phyloP scores from a whole-genome alignment of 2,113 vertebrate species.

The Pionites leucogaster region DNA sequence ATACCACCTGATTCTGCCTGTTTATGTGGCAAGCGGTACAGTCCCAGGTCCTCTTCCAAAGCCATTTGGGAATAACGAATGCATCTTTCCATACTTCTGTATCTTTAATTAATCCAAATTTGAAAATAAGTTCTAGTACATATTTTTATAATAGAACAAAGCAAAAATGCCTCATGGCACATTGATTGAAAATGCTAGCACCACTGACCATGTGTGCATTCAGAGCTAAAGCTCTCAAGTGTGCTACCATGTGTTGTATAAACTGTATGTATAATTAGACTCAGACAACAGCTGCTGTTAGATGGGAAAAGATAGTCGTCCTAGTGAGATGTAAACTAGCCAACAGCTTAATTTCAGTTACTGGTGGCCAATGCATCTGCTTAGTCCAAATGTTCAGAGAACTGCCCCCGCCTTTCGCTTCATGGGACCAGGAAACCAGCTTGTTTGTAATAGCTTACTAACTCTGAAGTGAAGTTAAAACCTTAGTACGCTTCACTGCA shows the following conservation, averaged over 20 bases:
- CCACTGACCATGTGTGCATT: background rate
- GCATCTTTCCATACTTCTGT: background rate
- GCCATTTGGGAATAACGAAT: background rate
- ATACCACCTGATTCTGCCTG: background rate
- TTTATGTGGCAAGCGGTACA: background rate
- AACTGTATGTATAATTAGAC: background rate
- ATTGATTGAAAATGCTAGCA: background rate
- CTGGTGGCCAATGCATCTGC: background rate
- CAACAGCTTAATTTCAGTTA: background rate
- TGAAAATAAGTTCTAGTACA: background rate
- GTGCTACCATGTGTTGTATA: background rate
- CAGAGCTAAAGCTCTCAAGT: background rate
- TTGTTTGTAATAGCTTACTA: background rate
- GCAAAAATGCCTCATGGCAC: background rate
- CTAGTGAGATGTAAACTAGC: background rate
- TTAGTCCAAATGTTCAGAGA: background rate
- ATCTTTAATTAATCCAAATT: background rate
- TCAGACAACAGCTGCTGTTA: background rate
- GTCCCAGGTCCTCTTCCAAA: background rate
- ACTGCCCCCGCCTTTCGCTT: background rate
- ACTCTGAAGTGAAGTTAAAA: background rate
- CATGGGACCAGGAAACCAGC: background rate
- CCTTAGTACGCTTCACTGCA: background rate
- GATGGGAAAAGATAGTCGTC: background rate
- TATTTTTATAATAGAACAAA: background rate